phyloP scores from a whole-genome alignment of 2,888 invertebrate genomes.

The Nudaria mundana region DNA sequence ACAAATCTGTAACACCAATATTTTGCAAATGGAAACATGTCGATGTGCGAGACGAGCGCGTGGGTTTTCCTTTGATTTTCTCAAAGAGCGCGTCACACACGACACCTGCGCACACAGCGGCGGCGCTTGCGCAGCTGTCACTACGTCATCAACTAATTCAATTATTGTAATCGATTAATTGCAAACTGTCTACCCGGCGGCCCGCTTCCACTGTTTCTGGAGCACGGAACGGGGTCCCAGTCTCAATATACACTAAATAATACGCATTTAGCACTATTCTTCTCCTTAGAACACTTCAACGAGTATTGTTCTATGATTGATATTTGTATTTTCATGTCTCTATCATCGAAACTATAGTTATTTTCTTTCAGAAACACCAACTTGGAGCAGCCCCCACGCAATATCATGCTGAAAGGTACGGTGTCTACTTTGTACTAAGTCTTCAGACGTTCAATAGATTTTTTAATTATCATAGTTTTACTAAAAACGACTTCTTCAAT shows the following conservation, averaged over 20 bases:
- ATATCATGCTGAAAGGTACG: too few species aligned
- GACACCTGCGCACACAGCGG: conserved; percentile 65
- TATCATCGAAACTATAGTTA: conserved; percentile 41
- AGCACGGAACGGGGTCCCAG: conserved; percentile 40
- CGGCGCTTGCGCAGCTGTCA: conserved; percentile 69
- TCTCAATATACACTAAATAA: conserved; percentile 24
- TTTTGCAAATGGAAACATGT: conserved; percentile 58
- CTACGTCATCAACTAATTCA: conserved; percentile 66
- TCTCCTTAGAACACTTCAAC: conserved; percentile 44
- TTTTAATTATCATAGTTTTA: too few species aligned
- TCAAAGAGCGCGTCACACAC: conserved; percentile 52
- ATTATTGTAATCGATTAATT: conserved; percentile 73
- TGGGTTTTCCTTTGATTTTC: conserved; percentile 72
- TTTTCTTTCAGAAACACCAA: too few species aligned
- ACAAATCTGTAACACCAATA: conserved; percentile 56
- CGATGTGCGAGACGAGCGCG: conserved; percentile 47
- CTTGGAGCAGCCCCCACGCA: too few species aligned
- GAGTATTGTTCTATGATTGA: conserved; percentile 32
- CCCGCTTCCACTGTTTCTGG: conserved; percentile 49
- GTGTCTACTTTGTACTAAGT: too few species aligned
- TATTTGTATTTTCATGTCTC: conserved; percentile 40
- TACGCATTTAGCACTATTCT: conserved; percentile 3
- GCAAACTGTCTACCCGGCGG: conserved; percentile 57
- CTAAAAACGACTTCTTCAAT: too few species aligned
- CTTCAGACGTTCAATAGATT: too few species aligned